Evolutionary conservation across 2,797 vertebrate species (phyloP).

Genomic region (Phataginus tricuspis): DNA sequence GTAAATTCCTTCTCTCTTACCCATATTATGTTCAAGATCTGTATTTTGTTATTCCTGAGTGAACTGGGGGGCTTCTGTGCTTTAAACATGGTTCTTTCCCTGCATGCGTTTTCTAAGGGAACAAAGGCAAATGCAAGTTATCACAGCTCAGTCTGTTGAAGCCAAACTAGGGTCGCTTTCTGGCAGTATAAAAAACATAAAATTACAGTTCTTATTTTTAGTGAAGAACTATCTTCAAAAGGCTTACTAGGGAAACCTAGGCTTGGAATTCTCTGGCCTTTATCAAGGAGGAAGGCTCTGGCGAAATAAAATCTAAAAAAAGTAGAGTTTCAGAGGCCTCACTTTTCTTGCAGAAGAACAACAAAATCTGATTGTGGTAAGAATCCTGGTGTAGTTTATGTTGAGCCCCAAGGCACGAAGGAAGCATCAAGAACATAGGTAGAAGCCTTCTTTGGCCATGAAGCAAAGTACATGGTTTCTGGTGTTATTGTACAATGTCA

Average conservation of each 20-base stretch:
- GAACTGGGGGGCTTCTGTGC: neutral
- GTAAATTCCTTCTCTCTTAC: slow-evolving; percentile 62
- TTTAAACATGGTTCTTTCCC: neutral
- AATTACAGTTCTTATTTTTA: neutral
- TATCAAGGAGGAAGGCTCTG: neutral
- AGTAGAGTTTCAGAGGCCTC: neutral
- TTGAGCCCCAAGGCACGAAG: neutral
- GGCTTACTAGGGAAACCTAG: neutral
- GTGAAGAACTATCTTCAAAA: neutral
- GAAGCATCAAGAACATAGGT: neutral
- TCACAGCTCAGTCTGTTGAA: neutral
- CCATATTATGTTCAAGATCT: slow-evolving; percentile 1
- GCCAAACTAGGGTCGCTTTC: neutral
- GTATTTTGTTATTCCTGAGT: neutral
- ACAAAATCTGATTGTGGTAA: neutral
- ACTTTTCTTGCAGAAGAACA: neutral
- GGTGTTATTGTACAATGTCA: neutral
- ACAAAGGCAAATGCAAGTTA: neutral
- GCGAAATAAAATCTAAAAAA: neutral
- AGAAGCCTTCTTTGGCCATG: neutral
- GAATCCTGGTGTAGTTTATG: neutral
- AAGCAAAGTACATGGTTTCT: neutral
- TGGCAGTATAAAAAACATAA: neutral
- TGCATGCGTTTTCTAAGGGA: neutral
- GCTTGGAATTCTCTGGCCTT: neutral